Evolutionary conservation across 2,888 invertebrate genomes (phyloP).

Genomic region (Sarcophaga rosellei): DNA sequence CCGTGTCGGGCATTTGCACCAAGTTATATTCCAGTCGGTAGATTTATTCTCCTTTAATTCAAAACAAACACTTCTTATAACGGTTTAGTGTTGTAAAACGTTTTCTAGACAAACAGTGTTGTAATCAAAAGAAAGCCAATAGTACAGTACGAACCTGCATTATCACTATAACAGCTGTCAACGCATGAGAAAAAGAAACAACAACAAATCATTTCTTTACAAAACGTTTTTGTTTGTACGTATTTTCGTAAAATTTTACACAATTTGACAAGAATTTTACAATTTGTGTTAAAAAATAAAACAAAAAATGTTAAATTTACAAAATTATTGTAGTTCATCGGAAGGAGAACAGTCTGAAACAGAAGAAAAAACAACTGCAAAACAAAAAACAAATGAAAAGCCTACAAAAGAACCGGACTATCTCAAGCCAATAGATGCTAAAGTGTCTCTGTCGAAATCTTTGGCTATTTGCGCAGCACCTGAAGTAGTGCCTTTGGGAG

Average conservation of each 20-base stretch:
- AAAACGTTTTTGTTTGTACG: conserved; percentile 69
- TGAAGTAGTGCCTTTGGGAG: conserved; percentile 89
- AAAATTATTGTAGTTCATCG: conserved; percentile 89
- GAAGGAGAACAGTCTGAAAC: conserved; percentile 83
- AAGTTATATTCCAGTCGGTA: too few relatives aligned
- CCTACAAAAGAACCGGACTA: conserved; percentile 82
- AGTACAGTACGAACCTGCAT: not conserved
- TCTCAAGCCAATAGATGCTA: conserved; percentile 83
- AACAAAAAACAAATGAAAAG: not conserved
- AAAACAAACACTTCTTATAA: too few relatives aligned
- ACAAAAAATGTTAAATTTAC: conserved; percentile 86
- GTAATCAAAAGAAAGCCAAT: not conserved
- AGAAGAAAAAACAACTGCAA: conserved; percentile 68
- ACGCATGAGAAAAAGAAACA: conserved; percentile 66
- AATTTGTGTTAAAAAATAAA: conserved; percentile 29
- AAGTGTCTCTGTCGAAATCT: conserved; percentile 84
- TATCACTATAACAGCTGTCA: conserved; percentile 6
- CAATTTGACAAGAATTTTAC: conserved; percentile 50
- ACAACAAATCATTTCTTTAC: conserved; percentile 49
- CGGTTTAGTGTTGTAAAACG: conserved; percentile 11
- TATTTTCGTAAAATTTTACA: conserved; percentile 65
- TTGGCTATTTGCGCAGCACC: conserved; percentile 92
- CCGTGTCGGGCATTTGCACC: too few relatives aligned
- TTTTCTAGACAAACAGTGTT: not conserved
- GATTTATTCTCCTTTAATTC: too few relatives aligned